These are phyloP conservation scores for Oenanthe melanoleuca DNA, from an alignment of 2,113 vertebrate species.

Conservation along the genomic window DNA sequence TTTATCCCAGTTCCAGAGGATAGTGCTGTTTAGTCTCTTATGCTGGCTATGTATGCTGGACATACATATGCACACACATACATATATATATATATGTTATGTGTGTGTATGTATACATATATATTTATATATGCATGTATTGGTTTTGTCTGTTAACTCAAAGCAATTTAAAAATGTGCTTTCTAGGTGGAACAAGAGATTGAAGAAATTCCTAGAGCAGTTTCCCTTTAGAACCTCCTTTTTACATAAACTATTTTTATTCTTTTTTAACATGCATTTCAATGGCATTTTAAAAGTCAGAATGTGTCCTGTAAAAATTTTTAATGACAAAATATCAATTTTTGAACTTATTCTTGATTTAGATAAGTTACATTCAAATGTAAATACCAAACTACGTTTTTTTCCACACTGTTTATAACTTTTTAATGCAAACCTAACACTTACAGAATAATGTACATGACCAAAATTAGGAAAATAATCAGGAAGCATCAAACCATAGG, in stretches of 20 bases:
- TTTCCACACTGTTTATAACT: not conserved
- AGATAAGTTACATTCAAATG: not conserved
- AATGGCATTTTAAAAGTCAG: not conserved
- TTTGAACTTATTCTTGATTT: not conserved
- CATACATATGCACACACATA: not conserved
- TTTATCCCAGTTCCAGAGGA: not conserved
- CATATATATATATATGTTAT: no score
- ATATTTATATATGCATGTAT: not conserved
- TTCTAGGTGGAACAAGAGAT: not conserved
- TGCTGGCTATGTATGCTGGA: not conserved
- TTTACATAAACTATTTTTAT: not conserved
- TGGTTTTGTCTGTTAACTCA: not conserved
- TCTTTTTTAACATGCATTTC: not conserved
- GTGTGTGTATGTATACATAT: fast-evolving
- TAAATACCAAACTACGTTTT: not conserved
- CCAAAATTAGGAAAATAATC: not conserved
- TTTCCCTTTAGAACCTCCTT: not conserved
- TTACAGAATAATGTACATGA: not conserved
- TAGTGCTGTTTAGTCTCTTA: not conserved
- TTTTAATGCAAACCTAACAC: not conserved
- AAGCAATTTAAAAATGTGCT: not conserved
- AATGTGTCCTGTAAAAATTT: not conserved
- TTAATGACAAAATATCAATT: not conserved
- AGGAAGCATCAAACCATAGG: not conserved
- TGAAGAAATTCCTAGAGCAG: not conserved